phyloP scores from a whole-genome alignment of 2,888 invertebrate genomes.

The Metalampra italica region DNA sequence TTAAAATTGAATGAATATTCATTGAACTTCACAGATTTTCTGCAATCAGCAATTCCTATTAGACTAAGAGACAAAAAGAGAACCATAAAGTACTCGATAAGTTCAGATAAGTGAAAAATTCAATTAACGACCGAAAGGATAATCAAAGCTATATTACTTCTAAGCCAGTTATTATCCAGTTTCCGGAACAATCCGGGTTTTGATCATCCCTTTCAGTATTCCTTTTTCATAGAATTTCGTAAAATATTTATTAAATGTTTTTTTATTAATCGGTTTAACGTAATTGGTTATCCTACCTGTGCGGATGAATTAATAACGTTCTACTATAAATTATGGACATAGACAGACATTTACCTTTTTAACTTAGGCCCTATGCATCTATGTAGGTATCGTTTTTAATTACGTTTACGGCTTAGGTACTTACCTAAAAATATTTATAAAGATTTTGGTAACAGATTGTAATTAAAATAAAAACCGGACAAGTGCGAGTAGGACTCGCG shows the following conservation, averaged over 20 bases:
- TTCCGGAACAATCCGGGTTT: constrained; percentile 16
- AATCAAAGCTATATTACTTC: constrained; percentile 19
- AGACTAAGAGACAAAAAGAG: constrained; percentile 4
- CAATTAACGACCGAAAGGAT: constrained; percentile 21
- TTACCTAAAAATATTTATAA: no score
- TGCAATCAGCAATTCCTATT: neutral
- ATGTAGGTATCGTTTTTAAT: no score
- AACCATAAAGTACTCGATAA: constrained; percentile 6
- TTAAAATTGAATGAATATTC: constrained; percentile 4
- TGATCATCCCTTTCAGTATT: neutral
- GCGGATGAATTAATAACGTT: no score
- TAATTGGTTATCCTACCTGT: neutral
- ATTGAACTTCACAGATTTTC: constrained; percentile 4
- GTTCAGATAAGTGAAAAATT: constrained; percentile 13
- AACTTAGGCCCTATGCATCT: no score
- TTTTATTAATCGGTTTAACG: constrained; percentile 21
- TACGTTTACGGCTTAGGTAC: no score
- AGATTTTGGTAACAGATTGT: no score
- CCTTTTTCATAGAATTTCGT: constrained; percentile 1
- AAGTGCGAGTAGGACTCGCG: no score
- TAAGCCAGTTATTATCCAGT: constrained; percentile 24
- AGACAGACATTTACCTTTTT: no score
- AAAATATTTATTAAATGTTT: neutral
- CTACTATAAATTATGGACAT: no score
- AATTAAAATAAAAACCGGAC: no score